phyloP scores from a whole-genome alignment of 2,113 vertebrate genomes.

The Rhea americana region DNA sequence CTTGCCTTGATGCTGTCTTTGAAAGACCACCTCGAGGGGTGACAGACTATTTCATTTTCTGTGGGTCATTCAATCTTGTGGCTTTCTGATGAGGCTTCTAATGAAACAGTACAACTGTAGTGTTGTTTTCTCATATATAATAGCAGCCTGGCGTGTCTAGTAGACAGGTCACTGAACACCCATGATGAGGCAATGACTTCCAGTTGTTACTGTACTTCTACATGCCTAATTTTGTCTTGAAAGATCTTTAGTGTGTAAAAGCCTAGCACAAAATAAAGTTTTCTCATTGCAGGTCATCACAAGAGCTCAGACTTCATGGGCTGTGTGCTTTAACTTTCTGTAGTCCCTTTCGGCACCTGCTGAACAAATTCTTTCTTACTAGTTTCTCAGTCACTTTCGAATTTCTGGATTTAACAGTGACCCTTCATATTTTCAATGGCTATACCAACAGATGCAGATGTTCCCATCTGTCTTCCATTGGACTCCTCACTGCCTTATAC shows the following conservation, averaged over 20 bases:
- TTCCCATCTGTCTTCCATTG: background rate
- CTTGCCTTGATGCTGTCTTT: background rate
- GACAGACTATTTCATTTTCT: background rate
- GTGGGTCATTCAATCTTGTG: background rate
- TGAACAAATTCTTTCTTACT: background rate
- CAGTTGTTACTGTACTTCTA: background rate
- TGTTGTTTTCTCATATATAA: background rate
- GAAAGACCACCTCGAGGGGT: accelerated
- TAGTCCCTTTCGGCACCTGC: background rate
- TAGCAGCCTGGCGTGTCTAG: background rate
- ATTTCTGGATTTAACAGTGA: background rate
- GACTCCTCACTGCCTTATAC: background rate
- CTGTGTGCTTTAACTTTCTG: background rate
- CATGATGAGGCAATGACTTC: background rate
- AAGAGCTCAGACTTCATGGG: background rate
- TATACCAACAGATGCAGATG: background rate
- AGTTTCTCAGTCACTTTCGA: background rate
- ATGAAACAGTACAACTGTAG: background rate
- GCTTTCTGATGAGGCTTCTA: background rate
- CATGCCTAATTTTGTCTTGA: background rate
- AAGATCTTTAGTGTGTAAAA: background rate
- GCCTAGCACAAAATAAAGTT: background rate
- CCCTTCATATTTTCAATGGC: background rate
- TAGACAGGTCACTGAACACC: background rate
- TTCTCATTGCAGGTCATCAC: background rate